Conservation (phyloP, 2,113 vertebrate genomes). For the Xerus inauris region DNA sequence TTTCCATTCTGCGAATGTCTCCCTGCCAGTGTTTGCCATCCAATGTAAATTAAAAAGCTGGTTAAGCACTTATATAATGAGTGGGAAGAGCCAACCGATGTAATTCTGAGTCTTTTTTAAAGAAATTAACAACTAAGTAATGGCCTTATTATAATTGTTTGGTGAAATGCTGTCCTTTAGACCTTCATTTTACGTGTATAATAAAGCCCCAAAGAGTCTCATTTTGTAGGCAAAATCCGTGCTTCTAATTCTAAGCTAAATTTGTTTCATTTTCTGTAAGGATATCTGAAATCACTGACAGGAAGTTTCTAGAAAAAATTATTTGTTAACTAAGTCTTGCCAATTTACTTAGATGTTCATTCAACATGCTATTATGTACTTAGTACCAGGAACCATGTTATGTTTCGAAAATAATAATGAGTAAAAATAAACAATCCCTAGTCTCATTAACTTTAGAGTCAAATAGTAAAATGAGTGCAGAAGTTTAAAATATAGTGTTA, state of each 20-base stretch:
- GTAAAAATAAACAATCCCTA: background rate
- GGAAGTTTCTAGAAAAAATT: background rate
- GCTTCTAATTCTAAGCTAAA: background rate
- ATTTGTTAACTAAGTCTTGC: background rate
- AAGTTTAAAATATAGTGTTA: background rate
- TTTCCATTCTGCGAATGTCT: conserved; percentile 3
- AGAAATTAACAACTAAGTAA: background rate
- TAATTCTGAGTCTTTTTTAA: background rate
- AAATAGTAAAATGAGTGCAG: background rate
- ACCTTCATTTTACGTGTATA: background rate
- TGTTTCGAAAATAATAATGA: background rate
- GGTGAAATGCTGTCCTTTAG: background rate
- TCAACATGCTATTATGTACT: background rate
- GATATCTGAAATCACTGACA: background rate
- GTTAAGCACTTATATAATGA: conserved; percentile 8
- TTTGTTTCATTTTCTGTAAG: background rate
- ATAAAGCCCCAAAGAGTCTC: background rate
- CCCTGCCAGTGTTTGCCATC: background rate
- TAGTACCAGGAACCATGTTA: background rate
- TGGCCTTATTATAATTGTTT: conserved; percentile 8
- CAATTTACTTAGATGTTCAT: background rate
- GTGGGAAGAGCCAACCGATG: background rate
- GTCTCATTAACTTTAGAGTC: background rate
- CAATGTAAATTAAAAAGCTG: conserved; percentile 33
- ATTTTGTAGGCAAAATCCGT: background rate